phyloP scores from a whole-genome alignment of 2,888 invertebrate genomes.

The Hydrotaea cyrtoneurina region DNA sequence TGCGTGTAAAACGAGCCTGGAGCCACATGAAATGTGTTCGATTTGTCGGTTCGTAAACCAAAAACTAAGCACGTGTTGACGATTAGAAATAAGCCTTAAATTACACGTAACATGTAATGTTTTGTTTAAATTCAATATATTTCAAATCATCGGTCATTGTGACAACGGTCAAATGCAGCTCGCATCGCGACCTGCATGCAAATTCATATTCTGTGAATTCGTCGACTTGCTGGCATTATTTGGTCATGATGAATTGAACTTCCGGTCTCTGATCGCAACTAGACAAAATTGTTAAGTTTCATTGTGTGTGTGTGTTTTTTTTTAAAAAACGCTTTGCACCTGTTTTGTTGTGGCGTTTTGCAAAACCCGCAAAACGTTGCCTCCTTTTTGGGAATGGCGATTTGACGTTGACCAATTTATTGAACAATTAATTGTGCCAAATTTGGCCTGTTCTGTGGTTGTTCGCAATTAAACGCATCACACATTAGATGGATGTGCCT shows the following conservation, averaged over 20 bases:
- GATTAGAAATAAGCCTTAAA: conserved; percentile 32
- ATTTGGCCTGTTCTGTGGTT: conserved; percentile 45
- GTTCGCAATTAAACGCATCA: conserved; percentile 55
- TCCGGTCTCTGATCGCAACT: conserved; percentile 54
- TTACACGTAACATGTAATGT: conserved; percentile 41
- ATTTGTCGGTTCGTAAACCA: conserved; percentile 25
- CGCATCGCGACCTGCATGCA: neutral
- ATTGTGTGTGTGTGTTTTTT: neutral
- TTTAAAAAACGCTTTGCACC: conserved; percentile 37
- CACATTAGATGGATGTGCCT: conserved; percentile 35
- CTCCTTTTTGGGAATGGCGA: conserved; percentile 49
- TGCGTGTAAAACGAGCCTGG: conserved; percentile 35
- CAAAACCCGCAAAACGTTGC: neutral
- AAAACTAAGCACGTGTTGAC: conserved; percentile 43
- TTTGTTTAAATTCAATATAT: conserved; percentile 1
- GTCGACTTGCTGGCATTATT: neutral
- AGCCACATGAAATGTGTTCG: conserved; percentile 20
- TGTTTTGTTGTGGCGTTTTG: conserved; percentile 39
- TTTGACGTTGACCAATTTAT: conserved; percentile 63
- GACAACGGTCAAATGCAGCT: neutral
- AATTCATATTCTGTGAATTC: conserved; percentile 16
- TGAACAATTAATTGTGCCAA: conserved; percentile 64
- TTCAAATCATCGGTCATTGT: neutral
- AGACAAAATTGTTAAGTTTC: conserved; percentile 34
- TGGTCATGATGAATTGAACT: conserved; percentile 45